Percentiles rank a stretch among this genome's conserved stretches.
Evolutionary conservation across 2,113 vertebrate species (phyloP).

Genomic region (Telmatochromis brachygnathus): DNA sequence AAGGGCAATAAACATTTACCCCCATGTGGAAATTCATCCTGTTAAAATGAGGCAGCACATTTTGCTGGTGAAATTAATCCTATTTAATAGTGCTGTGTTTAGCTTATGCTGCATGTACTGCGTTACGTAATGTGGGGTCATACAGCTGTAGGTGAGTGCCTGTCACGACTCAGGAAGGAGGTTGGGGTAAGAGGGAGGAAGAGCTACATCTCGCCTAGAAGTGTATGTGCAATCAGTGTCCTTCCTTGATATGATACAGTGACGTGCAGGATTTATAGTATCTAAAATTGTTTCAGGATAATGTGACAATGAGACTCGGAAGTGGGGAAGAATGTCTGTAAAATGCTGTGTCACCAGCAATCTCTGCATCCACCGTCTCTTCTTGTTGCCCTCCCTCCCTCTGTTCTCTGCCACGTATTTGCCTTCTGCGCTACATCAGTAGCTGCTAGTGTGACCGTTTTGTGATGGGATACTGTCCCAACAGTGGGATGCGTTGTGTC

Average conservation of each 20-base stretch:
- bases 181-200: background rate
- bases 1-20: background rate
- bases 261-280: background rate
- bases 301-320: background rate
- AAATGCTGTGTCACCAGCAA: slow-evolving; percentile 73
- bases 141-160: slow-evolving; percentile 28
- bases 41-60: background rate
- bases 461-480: background rate
- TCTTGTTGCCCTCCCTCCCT: background rate
- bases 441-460: background rate
- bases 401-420: slow-evolving; percentile 3
- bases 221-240: background rate
- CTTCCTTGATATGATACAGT: background rate
- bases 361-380: slow-evolving; percentile 36
- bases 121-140: slow-evolving; percentile 40
- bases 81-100: background rate
- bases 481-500: background rate
- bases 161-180: slow-evolving; percentile 48
- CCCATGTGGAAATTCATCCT: background rate
- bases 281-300: background rate
- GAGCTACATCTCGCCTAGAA: background rate
- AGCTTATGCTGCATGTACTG: background rate
- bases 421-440: background rate
- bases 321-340: slow-evolving; percentile 8
- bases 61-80: background rate